Base-by-base conservation (phyloP, 2,113 vertebrate genomes). In the Synchiropus splendidus region DNA sequence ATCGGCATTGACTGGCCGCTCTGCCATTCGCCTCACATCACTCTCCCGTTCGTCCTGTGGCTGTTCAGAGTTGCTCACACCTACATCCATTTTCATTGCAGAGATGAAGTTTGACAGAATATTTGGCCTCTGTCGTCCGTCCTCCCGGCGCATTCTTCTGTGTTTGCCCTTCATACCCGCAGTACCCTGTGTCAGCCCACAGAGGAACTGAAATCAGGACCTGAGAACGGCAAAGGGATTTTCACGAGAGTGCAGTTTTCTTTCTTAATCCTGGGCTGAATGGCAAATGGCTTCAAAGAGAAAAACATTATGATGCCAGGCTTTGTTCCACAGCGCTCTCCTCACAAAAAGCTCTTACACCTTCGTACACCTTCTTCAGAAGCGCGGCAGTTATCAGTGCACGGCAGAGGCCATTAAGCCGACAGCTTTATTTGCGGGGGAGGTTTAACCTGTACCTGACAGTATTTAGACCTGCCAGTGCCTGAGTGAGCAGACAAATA, bases 211-310 rank as follows among this genome's bases (percentile, higher is more conserved):
- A 62, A 53, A 70, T 21, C 6, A 54, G 69, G 51, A 42, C 47
- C 40, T 16, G 42, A 54, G 64, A 64, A 59, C 47, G 8, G 8
- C 21, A 27, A 61, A 31, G 38, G 38, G 51, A 39, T 31, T 32
- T 47, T 6, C 44, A 30, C 58, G 49, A 16, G 36, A 30, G 39
- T 45, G 50, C 50, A 54, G 41, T 6, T 53, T 64, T 9, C 50
- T 62, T 69, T 54, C 57, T 10, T 34, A 54, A 56, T 45, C 58
- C 51, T 58, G 67, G 64, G 59, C 78, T 62, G 74, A 75, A 80
- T 78, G 60, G 75, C 68, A 78, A 80, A 54, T 61, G 50, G 54
- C 49, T 74, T 81, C 67, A 83, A 77, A 79, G 67, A 58, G 55
- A 47, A 62, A 71, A 53, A 57, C 65, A 41, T 37, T 17, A 27